A percentile compares a stretch with the other conserved stretches of the same genome.
Conservation (phyloP, 2,113 vertebrate genomes). For the Vidua chalybeata region DNA sequence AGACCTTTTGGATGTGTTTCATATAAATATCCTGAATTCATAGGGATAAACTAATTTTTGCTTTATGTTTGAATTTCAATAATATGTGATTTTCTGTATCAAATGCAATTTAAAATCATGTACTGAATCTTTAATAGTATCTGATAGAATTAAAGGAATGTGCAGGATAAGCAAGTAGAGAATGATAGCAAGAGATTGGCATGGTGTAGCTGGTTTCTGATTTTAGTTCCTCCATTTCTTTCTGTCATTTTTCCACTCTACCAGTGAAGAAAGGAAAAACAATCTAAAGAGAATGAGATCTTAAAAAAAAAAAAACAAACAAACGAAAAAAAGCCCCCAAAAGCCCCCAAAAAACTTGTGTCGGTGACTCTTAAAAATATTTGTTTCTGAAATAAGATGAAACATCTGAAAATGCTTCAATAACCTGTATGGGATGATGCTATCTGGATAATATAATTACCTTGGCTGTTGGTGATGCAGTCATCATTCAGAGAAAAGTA, state of each 20-base stretch:
- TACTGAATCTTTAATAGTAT: background rate
- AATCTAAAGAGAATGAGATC: background rate
- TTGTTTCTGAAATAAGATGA: background rate
- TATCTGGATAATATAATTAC: background rate
- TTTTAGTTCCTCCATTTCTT: background rate
- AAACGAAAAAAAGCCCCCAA: no score
- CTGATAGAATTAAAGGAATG: background rate
- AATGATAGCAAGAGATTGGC: background rate
- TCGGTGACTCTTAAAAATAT: background rate
- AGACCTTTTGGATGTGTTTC: background rate
- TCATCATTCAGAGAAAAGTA: background rate
- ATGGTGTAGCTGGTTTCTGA: background rate
- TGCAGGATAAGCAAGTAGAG: background rate
- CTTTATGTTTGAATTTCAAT: background rate
- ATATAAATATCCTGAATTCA: background rate
- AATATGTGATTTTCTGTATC: background rate
- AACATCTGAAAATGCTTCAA: background rate
- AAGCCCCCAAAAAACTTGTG: background rate
- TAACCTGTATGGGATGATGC: background rate
- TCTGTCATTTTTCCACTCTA: background rate
- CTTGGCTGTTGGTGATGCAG: background rate
- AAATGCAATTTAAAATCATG: background rate
- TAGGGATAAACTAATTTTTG: background rate
- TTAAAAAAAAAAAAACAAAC: background rate
- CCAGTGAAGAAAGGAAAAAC: background rate